Evolutionary conservation across 2,888 invertebrate species (phyloP).

Genomic region (Cheilosia pagana): DNA sequence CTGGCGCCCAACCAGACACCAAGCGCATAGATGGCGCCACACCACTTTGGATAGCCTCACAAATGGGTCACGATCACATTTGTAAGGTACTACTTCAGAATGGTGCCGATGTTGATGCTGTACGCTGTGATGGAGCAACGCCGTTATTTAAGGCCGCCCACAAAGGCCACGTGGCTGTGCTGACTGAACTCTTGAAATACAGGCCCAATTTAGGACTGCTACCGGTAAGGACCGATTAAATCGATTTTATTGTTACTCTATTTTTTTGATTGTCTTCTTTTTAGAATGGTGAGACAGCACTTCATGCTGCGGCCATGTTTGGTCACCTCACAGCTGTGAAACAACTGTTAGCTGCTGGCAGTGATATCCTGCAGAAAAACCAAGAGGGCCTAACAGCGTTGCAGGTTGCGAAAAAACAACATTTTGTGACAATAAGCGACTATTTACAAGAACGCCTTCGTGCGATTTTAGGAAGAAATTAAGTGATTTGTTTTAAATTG

Average conservation of each 20-base stretch:
- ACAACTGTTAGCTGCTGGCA: constrained; percentile 88
- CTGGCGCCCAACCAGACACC: constrained; percentile 89
- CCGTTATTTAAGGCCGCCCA: constrained; percentile 97
- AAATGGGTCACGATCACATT: constrained; percentile 95
- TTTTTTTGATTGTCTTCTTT: constrained; percentile 31
- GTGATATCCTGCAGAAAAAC: constrained; percentile 88
- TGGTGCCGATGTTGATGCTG: constrained; percentile 91
- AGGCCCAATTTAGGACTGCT: constrained; percentile 92
- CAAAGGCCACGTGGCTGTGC: constrained; percentile 95
- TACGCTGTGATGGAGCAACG: constrained; percentile 95
- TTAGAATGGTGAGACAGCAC: constrained; percentile 96
- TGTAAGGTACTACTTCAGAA: constrained; percentile 90
- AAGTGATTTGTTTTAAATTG: background rate
- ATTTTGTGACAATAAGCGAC: constrained; percentile 82
- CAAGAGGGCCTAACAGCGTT: constrained; percentile 89
- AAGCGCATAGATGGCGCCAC: constrained; percentile 93
- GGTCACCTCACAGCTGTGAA: constrained; percentile 92
- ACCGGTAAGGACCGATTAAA: too few species aligned
- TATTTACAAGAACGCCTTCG: constrained; percentile 81
- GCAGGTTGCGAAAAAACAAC: constrained; percentile 86
- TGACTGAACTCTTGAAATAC: constrained; percentile 91
- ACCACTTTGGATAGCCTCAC: constrained; percentile 96
- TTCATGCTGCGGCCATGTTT: constrained; percentile 96
- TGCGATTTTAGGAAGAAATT: constrained; percentile 50
- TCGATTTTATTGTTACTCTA: too few species aligned